Evolutionary conservation across 2,113 vertebrate species (phyloP).

Genomic region (Mixornis gularis): DNA sequence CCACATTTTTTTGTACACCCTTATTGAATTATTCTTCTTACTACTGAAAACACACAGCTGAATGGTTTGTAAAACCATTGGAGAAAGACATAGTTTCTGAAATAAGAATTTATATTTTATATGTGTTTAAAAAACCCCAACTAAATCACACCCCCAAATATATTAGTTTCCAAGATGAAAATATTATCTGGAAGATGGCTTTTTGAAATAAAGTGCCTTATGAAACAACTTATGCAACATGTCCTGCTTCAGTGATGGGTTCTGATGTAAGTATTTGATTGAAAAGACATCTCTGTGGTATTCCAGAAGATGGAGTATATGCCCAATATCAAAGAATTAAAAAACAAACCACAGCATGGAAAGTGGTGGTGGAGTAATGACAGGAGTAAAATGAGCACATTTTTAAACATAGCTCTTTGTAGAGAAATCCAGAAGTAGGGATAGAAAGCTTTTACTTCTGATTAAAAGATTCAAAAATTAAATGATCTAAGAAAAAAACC

Average conservation of each 20-base stretch:
- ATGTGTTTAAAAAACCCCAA: not conserved
- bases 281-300: not conserved
- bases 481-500: not conserved
- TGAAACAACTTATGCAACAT: not conserved
- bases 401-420: not conserved
- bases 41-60: not conserved
- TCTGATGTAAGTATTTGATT: not conserved
- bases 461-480: not conserved
- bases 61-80: not conserved
- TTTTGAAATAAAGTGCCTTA: not conserved
- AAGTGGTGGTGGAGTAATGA: not conserved
- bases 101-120: not conserved
- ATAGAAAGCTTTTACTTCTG: not conserved
- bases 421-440: not conserved
- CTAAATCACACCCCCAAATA: not conserved
- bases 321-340: not conserved
- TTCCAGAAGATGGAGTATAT: not conserved
- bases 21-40: not conserved
- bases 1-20: not conserved
- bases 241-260: not conserved
- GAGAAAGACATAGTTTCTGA: not conserved
- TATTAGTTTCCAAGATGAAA: not conserved
- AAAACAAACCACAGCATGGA: not conserved
- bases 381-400: not conserved
- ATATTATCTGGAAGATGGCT: not conserved